A percentile compares a stretch with the other conserved stretches of the same genome.
Evolutionary conservation across 2,113 vertebrate genomes (phyloP).

Genomic region (Motacilla tschutschensis): DNA sequence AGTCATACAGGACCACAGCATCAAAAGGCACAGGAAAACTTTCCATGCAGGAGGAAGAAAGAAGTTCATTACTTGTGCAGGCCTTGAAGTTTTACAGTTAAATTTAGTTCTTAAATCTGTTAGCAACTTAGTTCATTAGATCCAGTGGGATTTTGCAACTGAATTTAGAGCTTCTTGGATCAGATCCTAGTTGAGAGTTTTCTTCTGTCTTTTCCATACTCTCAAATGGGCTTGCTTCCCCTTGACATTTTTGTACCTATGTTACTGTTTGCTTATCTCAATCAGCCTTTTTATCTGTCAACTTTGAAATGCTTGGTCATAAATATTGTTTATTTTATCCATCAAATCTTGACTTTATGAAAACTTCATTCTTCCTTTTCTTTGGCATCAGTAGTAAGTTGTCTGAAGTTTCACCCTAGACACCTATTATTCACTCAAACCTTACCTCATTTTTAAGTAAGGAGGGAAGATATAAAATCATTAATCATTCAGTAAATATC

Average conservation of each 20-base stretch:
- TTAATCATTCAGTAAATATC: slow-evolving; percentile 31
- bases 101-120: background rate
- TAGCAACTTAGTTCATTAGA: background rate
- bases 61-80: background rate
- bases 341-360: background rate
- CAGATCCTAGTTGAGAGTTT: accelerated
- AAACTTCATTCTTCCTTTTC: background rate
- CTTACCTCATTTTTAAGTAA: background rate
- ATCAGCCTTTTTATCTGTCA: background rate
- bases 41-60: background rate
- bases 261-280: background rate
- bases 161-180: background rate
- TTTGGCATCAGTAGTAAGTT: background rate
- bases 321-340: background rate
- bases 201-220: background rate
- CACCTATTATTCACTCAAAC: slow-evolving; percentile 11
- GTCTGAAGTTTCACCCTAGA: background rate
- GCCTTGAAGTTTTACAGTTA: background rate
- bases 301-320: background rate
- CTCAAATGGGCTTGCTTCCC: background rate
- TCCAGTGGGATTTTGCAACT: background rate
- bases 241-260: background rate
- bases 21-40: background rate
- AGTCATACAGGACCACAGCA: background rate
- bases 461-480: slow-evolving; percentile 1